Conservation (phyloP, 2,797 vertebrate species). For the Notamacropus eugenii region DNA sequence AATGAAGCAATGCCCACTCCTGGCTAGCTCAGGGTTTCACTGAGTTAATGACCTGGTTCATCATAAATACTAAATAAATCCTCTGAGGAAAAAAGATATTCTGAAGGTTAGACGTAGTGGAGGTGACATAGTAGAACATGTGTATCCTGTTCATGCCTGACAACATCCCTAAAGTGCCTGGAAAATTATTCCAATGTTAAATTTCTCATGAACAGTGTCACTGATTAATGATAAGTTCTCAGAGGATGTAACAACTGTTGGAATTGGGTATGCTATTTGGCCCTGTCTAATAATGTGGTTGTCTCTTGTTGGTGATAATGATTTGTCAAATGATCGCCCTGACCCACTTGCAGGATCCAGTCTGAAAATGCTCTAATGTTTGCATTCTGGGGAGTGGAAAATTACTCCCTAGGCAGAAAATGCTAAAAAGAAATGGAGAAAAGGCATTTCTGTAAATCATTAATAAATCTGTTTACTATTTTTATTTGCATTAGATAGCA, state of each 20-base stretch:
- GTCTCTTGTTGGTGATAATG: conserved; percentile 4
- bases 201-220: neutral
- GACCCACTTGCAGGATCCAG: conserved; percentile 42
- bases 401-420: conserved; percentile 37
- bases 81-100: neutral
- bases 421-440: conserved; percentile 38
- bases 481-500: conserved; percentile 76
- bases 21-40: neutral
- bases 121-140: neutral
- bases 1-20: neutral
- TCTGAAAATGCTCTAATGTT: neutral
- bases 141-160: neutral
- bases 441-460: conserved; percentile 58
- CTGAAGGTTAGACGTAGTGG: neutral
- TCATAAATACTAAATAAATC: neutral
- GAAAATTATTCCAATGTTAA: neutral
- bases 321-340: neutral
- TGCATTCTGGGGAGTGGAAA: conserved; percentile 40
- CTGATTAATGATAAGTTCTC: neutral
- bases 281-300: neutral
- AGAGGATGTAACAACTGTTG: neutral
- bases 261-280: neutral
- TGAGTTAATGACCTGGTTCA: neutral
- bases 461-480: conserved; percentile 75
- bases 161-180: neutral